Evolutionary conservation across 2,888 invertebrate species (phyloP).

Genomic region (Parnassius smintheus): DNA sequence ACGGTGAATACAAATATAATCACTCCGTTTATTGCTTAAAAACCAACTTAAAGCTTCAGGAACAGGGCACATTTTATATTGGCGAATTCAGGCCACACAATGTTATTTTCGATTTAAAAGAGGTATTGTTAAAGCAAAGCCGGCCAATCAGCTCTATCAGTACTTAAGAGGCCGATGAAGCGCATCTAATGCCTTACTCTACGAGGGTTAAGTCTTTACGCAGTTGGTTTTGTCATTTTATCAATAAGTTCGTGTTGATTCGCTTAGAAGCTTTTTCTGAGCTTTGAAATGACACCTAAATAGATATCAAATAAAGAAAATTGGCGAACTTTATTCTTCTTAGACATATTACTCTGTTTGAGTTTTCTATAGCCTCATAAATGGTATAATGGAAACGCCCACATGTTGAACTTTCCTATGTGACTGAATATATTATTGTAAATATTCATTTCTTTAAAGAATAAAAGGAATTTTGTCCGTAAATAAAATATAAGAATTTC

Average conservation of each 20-base stretch:
- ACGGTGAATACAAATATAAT: slow-evolving; percentile 37
- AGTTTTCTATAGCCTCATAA: neutral
- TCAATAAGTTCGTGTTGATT: slow-evolving; percentile 50
- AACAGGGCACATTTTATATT: slow-evolving; percentile 27
- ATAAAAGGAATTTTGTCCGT: no score
- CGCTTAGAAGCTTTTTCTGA: slow-evolving; percentile 38
- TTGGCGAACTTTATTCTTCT: slow-evolving; percentile 3
- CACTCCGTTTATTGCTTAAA: slow-evolving; percentile 22
- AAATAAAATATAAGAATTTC: no score
- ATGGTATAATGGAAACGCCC: no score
- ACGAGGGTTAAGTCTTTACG: slow-evolving; percentile 72
- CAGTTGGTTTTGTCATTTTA: slow-evolving; percentile 72
- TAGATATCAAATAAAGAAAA: slow-evolving; percentile 27
- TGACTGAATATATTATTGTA: no score
- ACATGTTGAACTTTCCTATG: no score
- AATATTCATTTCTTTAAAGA: no score
- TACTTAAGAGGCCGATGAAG: slow-evolving; percentile 76
- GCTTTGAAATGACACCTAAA: slow-evolving; percentile 27
- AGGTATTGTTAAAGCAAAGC: slow-evolving; percentile 66
- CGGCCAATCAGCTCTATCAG: slow-evolving; percentile 78
- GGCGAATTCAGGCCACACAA: slow-evolving; percentile 31
- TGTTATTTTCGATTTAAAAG: slow-evolving; percentile 38
- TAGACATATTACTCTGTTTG: neutral
- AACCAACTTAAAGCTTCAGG: slow-evolving; percentile 26
- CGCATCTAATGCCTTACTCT: slow-evolving; percentile 63